These are phyloP conservation scores for Argopecten irradians DNA, from an alignment of 1,140 invertebrate species.

Conservation along the genomic window DNA sequence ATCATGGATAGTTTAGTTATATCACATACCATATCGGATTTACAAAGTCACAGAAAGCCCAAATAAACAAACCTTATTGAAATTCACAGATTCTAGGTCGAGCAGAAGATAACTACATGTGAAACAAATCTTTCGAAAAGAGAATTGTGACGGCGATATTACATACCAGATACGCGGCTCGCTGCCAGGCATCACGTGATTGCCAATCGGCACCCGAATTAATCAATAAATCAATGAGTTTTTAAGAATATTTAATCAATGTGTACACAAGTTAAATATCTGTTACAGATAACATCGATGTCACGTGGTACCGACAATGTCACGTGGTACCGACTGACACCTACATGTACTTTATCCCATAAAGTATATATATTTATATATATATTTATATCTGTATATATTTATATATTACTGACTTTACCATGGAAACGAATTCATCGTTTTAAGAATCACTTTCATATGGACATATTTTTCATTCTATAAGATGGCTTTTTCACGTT, in stretches of 20 bases:
- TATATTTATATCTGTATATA: no score
- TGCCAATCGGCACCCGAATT: background rate
- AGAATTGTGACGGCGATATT: background rate
- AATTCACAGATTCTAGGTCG: background rate
- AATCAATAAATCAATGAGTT: conserved; percentile 18
- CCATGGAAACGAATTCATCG: no score
- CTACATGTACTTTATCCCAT: no score
- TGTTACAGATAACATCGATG: background rate
- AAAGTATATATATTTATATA: no score
- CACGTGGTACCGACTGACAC: no score
- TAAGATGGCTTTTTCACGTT: no score
- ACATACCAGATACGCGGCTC: background rate
- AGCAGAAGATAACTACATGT: background rate
- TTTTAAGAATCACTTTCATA: no score
- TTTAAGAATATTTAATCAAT: background rate
- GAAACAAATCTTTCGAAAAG: background rate
- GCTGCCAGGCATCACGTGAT: background rate
- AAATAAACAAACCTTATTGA: background rate
- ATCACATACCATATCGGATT: background rate
- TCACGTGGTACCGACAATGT: no score
- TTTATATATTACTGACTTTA: no score
- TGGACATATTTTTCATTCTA: no score
- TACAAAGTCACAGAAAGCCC: background rate
- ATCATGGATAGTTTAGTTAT: background rate
- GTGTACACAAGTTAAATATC: background rate